Base-by-base conservation (phyloP, 2,797 vertebrate species). In the Odontamblyopus rebecca region DNA sequence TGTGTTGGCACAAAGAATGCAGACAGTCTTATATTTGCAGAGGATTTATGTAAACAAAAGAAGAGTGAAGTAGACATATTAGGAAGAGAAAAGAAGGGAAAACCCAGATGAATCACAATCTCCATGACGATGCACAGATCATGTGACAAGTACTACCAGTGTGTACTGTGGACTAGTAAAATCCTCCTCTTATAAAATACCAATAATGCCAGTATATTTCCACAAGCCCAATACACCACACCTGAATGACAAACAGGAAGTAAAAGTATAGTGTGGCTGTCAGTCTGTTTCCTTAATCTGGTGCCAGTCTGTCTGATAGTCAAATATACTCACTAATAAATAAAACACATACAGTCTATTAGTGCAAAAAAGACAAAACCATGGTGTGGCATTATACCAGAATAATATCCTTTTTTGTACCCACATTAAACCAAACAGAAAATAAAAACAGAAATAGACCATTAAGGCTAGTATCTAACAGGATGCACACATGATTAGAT, bases 41-140 rank as follows among this genome's bases (percentile, higher is more conserved):
- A 53, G 12, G 48, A 18, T n/a, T 67, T 67, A n/a, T 66, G 44
- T 53, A 67, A 67, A 67, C 27, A 67, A 67, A 67, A 23, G 23
- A 26, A 66, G 65, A 53, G 27, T 50, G 26, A 66, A 51, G n/a
- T 6, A 15, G 38, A 64, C n/a, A 48, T 26, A 63, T 63, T 41
- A 48, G 27, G 48, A 53, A 67, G 50, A 67, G 16, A 67, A 67
- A 53, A 51, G 4, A 51, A 66, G 64, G 64, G 64, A 30, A 66
- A 66, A 51, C 48, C 64, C 64, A 66, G 15, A 51, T 66, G 64
- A 66, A 51, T 66, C 64, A 66, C 27, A 19, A 48, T 16, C 63
- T 50, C 63, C 38, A 48, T 65, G 64, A 66, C 6, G 26, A 29
- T 29, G 48, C 41, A 44, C 23, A 26, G 41, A 29, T 27, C 63